Conservation (phyloP, 2,797 vertebrate species). For the Caiman crocodilus region DNA sequence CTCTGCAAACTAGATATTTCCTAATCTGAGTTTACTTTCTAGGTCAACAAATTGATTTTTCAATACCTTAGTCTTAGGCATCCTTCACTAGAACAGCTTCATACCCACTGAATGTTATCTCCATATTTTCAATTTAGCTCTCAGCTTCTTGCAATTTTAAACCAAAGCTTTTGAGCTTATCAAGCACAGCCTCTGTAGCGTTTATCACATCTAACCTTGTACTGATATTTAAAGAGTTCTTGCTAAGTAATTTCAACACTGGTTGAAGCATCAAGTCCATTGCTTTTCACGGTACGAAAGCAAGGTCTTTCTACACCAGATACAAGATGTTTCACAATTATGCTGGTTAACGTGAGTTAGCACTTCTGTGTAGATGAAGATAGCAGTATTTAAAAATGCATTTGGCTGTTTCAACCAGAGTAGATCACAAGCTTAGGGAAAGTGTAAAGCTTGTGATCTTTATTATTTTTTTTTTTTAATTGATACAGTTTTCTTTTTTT, state of each 20-base stretch:
- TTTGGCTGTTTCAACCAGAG: not conserved
- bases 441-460: not conserved
- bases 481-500: not conserved
- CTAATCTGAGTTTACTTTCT: conserved; percentile 14
- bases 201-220: conserved; percentile 39
- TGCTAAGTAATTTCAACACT: conserved; percentile 26
- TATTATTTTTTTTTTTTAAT: not conserved
- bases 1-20: not conserved
- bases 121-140: not conserved
- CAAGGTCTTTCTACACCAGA: accelerated
- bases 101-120: not conserved
- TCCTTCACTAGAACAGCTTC: not conserved
- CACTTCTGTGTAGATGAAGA: not conserved
- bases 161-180: not conserved
- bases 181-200: not conserved
- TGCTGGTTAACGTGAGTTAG: not conserved
- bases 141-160: not conserved
- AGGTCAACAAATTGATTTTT: conserved; percentile 34
- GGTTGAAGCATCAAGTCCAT: not conserved
- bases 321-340: not conserved
- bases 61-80: not conserved
- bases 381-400: not conserved
- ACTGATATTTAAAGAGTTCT: conserved; percentile 33
- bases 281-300: not conserved
- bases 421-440: not conserved